phyloP scores from a whole-genome alignment of 1,140 invertebrate species.

The Sminthurides bifidus region DNA sequence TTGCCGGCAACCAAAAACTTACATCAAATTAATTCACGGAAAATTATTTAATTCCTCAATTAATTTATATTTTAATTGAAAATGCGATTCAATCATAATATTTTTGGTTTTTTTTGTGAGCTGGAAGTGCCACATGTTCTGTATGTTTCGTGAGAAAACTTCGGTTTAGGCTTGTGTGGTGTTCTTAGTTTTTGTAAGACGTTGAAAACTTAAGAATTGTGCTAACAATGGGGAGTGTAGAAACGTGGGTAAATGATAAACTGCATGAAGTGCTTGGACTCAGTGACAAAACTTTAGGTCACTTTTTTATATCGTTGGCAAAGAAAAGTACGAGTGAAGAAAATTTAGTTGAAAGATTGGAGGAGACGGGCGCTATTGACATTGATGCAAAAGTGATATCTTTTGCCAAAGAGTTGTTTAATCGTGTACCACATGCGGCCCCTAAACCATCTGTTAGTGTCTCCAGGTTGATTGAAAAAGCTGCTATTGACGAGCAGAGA shows the following conservation, averaged over 20 bases:
- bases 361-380: slow-evolving; percentile 40
- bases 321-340: slow-evolving; percentile 37
- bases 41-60: too few relatives aligned
- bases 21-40: too few relatives aligned
- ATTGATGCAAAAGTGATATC: slow-evolving; percentile 36
- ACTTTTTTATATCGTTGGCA: slow-evolving; percentile 43
- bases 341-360: slow-evolving; percentile 39
- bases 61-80: too few relatives aligned
- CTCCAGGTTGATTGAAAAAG: slow-evolving; percentile 13
- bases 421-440: slow-evolving; percentile 22
- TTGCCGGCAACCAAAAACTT: too few relatives aligned
- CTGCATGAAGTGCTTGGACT: slow-evolving; percentile 45
- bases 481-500: slow-evolving; percentile 19
- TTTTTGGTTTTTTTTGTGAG: too few relatives aligned
- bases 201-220: too few relatives aligned
- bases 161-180: too few relatives aligned
- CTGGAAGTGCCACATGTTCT: too few relatives aligned
- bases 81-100: too few relatives aligned
- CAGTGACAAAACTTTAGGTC: slow-evolving; percentile 42
- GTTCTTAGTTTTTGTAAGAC: too few relatives aligned
- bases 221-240: slow-evolving; percentile 20
- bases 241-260: slow-evolving; percentile 44
- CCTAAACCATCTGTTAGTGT: slow-evolving; percentile 8
- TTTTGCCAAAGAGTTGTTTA: slow-evolving; percentile 35
- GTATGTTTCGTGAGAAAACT: too few relatives aligned